Base-by-base conservation (phyloP, 1,140 invertebrate species). In the Drosophila arawakana region DNA sequence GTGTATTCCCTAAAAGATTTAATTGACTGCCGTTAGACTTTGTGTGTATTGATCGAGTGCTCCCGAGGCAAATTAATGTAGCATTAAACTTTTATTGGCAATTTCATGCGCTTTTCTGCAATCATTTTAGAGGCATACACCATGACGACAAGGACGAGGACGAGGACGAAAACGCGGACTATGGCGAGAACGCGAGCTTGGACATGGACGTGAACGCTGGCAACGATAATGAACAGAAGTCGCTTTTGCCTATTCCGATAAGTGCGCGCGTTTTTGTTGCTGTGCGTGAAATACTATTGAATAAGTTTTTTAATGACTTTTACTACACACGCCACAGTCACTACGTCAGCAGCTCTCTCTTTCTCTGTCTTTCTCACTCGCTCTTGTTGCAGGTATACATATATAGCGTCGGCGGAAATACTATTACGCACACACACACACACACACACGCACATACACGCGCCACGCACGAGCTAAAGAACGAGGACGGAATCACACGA, bases 261-360 rank as follows among this genome's bases (percentile, higher is more conserved):
- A 86, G 76, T 60, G 84, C 84, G 84, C 83, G 82, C 84, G 59
- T 50, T 80, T 86, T 81, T 63, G 49, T 58, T 63, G 39, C 34
- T 66, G 70, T 80, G 84, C 80, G 80, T 80, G 76, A 78, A 89
- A 89, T 89, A 80, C 67, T 80, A 88, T 88, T 88, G 85, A 89
- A 84, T 89, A 88, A 84, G 84, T 88, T 88, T 73, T 89, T 88
- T 88, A 88, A 88, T 90, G 84, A 84, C 84, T 89, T 88, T 88
- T 88, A 88, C 84, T 89, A 88, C 72, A 80, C 72, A 80, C 72
- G 83, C 79, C 82, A 85, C 49, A 43, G 46, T 44, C 77, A 69
- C 84, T 78, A 83, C 67, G 68, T 72, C 69, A 66, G 61, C 44
- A 55, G 72, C 78, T 71, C 68, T 69, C 49, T 37, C 25, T 30